These are phyloP conservation scores for Simalia tracyae DNA, from an alignment of 2,797 vertebrate species.

Conservation along the genomic window DNA sequence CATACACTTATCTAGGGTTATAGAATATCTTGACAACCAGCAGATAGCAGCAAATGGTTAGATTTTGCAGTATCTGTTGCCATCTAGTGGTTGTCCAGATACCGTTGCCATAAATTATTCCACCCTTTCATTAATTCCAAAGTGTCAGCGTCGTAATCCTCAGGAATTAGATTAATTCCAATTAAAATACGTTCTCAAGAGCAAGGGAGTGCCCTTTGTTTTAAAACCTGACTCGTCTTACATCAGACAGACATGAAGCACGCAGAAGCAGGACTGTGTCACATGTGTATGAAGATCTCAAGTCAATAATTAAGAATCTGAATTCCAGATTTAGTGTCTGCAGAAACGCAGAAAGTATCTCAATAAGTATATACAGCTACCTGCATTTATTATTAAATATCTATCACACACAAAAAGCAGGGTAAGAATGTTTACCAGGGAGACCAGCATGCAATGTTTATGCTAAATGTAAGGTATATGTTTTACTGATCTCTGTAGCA, in stretches of 20 bases:
- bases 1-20: neutral
- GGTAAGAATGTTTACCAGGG: neutral
- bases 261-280: neutral
- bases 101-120: neutral
- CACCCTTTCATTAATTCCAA: neutral
- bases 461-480: neutral
- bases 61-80: neutral
- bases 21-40: neutral
- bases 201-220: neutral
- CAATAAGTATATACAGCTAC: neutral
- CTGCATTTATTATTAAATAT: neutral
- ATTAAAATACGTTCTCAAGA: neutral
- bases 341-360: neutral
- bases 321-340: neutral
- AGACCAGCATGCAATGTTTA: neutral
- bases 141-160: neutral
- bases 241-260: neutral
- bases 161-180: neutral
- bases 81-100: neutral
- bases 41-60: neutral
- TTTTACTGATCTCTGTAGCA: neutral
- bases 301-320: neutral
- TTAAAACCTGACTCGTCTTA: neutral
- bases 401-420: neutral
- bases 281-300: neutral